These are phyloP conservation scores for Drosophila barbarae DNA, from an alignment of 2,888 invertebrate species.

Conservation along the genomic window DNA sequence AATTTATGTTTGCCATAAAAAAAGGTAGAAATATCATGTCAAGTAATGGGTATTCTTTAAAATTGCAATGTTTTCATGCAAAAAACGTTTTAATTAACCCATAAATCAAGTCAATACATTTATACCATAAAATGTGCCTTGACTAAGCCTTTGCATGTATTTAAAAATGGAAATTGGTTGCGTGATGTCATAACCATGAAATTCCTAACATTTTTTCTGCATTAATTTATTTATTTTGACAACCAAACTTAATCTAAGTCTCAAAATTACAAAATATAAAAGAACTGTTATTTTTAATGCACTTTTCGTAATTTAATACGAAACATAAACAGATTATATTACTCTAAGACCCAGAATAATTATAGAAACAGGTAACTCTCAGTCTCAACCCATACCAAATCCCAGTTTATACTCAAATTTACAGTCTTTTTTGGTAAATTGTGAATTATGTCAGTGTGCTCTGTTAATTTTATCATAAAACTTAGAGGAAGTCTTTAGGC, in stretches of 20 bases:
- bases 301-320: too few species aligned
- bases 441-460: constrained; percentile 2
- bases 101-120: neutral
- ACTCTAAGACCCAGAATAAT: neutral
- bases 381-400: neutral
- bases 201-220: too few species aligned
- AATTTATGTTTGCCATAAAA: neutral
- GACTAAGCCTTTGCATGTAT: neutral
- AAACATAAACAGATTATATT: too few species aligned
- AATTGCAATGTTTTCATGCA: neutral
- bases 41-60: neutral
- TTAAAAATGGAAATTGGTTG: neutral
- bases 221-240: too few species aligned
- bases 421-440: neutral
- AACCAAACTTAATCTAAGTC: too few species aligned
- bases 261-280: too few species aligned
- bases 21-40: neutral
- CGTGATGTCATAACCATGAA: neutral
- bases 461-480: constrained; percentile 4
- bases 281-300: too few species aligned
- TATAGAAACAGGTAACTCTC: neutral
- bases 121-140: neutral
- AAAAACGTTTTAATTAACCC: neutral
- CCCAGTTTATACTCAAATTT: neutral
- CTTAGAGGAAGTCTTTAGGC: neutral